phyloP scores from a whole-genome alignment of 2,113 vertebrate genomes.

The Melanostigma gelatinosum region DNA sequence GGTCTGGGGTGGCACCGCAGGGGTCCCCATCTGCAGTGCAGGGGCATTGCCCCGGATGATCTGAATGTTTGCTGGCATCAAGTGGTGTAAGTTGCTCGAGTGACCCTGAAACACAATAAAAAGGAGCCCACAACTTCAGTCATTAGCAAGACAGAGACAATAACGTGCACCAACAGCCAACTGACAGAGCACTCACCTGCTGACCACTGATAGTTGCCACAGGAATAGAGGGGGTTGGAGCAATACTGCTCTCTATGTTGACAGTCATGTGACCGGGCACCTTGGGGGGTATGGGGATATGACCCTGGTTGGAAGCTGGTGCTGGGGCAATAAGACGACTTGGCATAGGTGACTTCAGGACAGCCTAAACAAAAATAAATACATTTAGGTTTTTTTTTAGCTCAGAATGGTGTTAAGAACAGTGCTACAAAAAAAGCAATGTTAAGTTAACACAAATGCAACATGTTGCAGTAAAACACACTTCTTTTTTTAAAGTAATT shows the following conservation, averaged over 20 bases:
- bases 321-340: constrained; percentile 98
- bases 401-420: background rate
- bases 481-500: no score
- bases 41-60: constrained; percentile 93
- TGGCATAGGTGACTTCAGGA: constrained; percentile 92
- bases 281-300: constrained; percentile 89
- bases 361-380: constrained; percentile 78
- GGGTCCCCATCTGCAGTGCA: constrained; percentile 89
- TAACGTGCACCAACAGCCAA: background rate
- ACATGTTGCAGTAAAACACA: background rate
- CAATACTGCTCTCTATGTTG: constrained; percentile 92
- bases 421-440: background rate
- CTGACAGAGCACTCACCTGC: constrained; percentile 83
- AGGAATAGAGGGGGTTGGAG: constrained; percentile 93
- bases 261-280: constrained; percentile 94
- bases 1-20: constrained; percentile 78
- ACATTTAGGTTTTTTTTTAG: background rate
- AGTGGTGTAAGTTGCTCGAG: constrained; percentile 93
- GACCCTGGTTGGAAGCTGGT: constrained; percentile 88
- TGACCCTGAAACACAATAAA: constrained; percentile 86
- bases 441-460: background rate
- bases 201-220: constrained; percentile 99
- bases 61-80: constrained; percentile 94
- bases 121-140: background rate
- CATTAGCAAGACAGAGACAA: background rate